These are phyloP conservation scores for Phainopepla nitens DNA, from an alignment of 2,113 vertebrate genomes.

Conservation along the genomic window DNA sequence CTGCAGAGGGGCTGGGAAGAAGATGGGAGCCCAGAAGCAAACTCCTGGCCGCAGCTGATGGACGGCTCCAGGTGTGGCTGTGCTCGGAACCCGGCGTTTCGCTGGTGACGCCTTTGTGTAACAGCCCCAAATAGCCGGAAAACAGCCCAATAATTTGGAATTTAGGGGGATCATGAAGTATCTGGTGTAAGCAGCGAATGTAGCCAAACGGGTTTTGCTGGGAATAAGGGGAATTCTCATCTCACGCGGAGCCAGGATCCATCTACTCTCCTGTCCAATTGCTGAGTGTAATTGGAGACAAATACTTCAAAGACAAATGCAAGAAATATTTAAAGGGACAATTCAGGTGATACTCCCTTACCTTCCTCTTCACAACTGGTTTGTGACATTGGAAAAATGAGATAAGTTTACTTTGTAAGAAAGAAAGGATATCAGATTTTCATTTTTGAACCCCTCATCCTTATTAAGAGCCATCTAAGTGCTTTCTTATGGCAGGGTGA, in stretches of 20 bases:
- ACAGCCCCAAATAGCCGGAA: background rate
- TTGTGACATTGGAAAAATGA: background rate
- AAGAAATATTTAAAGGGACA: background rate
- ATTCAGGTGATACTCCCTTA: background rate
- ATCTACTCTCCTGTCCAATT: background rate
- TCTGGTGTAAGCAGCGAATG: background rate
- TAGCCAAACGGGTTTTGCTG: background rate
- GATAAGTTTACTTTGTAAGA: background rate
- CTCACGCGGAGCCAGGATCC: fast-evolving
- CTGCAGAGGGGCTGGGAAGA: background rate
- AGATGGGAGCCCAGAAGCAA: background rate
- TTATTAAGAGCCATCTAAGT: background rate
- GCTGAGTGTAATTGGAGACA: background rate
- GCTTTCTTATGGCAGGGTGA: background rate
- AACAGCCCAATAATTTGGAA: background rate
- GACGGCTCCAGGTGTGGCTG: background rate
- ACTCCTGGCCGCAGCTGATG: background rate
- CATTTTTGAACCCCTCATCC: background rate
- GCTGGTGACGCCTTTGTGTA: fast-evolving
- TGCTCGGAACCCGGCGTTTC: background rate
- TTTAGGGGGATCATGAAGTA: background rate
- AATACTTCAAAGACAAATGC: background rate
- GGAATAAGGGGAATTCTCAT: background rate
- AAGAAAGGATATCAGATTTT: background rate
- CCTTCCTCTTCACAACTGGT: background rate